Evolutionary conservation across 2,888 invertebrate genomes (phyloP).

Genomic region (Griposia aprilina): DNA sequence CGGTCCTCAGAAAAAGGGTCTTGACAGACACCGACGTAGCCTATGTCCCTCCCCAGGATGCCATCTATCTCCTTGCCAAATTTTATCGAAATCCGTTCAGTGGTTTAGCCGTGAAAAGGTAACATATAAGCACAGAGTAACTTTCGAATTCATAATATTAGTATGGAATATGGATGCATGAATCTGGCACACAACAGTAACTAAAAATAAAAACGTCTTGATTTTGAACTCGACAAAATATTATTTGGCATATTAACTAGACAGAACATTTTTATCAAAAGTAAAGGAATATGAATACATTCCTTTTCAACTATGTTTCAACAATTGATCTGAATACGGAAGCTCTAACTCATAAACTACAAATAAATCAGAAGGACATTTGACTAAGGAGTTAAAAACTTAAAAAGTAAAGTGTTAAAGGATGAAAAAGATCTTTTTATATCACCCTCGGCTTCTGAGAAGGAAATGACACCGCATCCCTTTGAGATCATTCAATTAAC

Average conservation of each 20-base stretch:
- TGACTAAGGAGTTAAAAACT: slow-evolving; percentile 63
- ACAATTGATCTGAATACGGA: slow-evolving; percentile 51
- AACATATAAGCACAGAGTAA: too few species aligned
- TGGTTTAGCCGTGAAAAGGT: too few species aligned
- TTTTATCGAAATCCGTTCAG: too few species aligned
- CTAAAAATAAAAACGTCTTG: background rate
- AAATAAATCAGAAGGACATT: slow-evolving; percentile 65
- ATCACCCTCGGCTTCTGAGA: slow-evolving; percentile 73
- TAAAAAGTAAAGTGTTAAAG: slow-evolving; percentile 53
- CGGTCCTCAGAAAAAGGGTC: background rate
- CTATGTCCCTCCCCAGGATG: too few species aligned
- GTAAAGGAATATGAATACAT: background rate
- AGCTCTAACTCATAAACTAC: slow-evolving; percentile 56
- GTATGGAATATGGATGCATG: too few species aligned
- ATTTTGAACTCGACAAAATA: background rate
- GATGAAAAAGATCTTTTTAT: slow-evolving; percentile 70
- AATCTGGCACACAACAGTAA: too few species aligned
- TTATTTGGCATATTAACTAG: background rate
- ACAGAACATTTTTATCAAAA: background rate
- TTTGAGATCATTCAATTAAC: slow-evolving; percentile 65
- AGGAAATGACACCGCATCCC: slow-evolving; percentile 76
- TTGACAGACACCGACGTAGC: background rate
- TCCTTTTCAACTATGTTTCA: background rate
- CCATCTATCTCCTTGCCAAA: too few species aligned
- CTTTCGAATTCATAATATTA: too few species aligned